Evolutionary conservation across 2,113 vertebrate species (phyloP).

Genomic region (Azemiops feae): DNA sequence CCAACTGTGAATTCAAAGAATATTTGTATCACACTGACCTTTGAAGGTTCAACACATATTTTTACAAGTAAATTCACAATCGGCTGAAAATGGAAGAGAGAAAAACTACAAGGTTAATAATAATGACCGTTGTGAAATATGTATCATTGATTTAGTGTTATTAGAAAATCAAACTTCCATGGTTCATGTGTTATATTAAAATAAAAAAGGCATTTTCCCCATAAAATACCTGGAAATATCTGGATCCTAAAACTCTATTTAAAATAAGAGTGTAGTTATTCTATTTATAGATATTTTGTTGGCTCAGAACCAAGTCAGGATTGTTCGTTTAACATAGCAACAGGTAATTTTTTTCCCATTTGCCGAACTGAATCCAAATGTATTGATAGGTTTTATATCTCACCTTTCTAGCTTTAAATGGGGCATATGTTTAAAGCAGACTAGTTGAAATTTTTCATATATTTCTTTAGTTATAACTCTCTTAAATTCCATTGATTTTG

Average conservation of each 20-base stretch:
- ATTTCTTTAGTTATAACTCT: not conserved
- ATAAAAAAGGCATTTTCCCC: not conserved
- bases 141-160: not conserved
- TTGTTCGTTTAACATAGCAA: not conserved
- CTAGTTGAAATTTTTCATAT: not conserved
- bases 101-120: not conserved
- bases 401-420: not conserved
- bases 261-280: not conserved
- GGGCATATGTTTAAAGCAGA: not conserved
- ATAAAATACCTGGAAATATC: not conserved
- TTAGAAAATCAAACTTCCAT: constrained; percentile 27
- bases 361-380: not conserved
- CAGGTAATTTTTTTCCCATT: too few species aligned
- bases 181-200: constrained; percentile 5
- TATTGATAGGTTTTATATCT: not conserved
- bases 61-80: constrained; percentile 11
- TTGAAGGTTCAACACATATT: not conserved
- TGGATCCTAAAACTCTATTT: not conserved
- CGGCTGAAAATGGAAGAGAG: not conserved
- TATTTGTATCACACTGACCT: not conserved
- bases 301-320: not conserved
- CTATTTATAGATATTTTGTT: not conserved
- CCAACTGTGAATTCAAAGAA: not conserved
- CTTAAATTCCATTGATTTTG: not conserved
- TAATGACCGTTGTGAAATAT: constrained; percentile 33